phyloP scores from a whole-genome alignment of 2,888 invertebrate genomes.

The Petrolisthes cinctipes region DNA sequence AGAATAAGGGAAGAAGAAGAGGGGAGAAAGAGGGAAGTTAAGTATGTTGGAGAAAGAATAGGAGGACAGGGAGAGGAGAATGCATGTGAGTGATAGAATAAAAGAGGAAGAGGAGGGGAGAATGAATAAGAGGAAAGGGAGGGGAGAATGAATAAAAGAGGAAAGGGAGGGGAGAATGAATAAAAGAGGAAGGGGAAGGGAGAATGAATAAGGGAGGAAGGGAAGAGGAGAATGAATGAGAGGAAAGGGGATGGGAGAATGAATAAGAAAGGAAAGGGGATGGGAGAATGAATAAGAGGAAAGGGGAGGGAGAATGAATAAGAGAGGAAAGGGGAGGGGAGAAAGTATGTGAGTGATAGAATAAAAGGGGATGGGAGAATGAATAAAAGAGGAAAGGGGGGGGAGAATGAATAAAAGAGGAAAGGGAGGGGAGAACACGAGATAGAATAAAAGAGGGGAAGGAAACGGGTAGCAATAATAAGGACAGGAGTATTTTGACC shows the following conservation, averaged over 20 bases:
- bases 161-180: not conserved
- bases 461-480: not conserved
- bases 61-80: not conserved
- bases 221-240: not conserved
- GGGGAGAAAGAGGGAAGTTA: not conserved
- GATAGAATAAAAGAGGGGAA: not conserved
- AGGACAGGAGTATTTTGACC: not conserved
- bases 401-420: not conserved
- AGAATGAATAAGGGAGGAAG: not conserved
- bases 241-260: not conserved
- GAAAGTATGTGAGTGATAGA: not conserved
- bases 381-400: not conserved
- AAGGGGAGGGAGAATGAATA: not conserved
- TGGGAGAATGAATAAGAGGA: not conserved
- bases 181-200: not conserved
- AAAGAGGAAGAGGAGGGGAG: not conserved
- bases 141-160: not conserved
- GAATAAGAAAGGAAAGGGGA: not conserved
- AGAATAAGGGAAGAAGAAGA: not conserved
- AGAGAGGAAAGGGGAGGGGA: not conserved
- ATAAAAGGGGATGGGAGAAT: not conserved
- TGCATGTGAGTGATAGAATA: not conserved
- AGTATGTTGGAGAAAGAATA: not conserved
- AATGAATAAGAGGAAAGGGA: not conserved
- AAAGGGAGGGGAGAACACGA: not conserved